A percentile compares a stretch with the other conserved stretches of the same genome.
Conservation (phyloP, 2,888 invertebrate species). For the Girardia tigrina region DNA sequence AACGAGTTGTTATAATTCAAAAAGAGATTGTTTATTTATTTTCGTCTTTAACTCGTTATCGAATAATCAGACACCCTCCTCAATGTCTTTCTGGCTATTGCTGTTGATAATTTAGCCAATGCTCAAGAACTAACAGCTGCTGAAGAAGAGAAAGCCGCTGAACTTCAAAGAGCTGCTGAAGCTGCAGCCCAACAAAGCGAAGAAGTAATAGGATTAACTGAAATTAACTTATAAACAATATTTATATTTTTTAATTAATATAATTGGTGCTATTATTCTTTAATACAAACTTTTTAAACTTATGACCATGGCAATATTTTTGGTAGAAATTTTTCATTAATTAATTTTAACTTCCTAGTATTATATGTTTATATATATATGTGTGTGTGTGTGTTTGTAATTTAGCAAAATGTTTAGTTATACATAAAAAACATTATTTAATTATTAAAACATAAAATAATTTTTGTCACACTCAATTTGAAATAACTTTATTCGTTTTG, state of each 20-base stretch:
- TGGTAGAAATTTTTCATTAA: too few species aligned
- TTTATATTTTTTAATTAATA: neutral
- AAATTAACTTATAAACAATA: neutral
- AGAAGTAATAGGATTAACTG: slow-evolving; percentile 3
- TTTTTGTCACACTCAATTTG: too few species aligned
- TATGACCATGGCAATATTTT: too few species aligned
- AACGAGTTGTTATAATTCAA: neutral
- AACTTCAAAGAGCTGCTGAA: slow-evolving; percentile 39
- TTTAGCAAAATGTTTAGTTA: too few species aligned
- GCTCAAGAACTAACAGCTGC: slow-evolving; percentile 98
- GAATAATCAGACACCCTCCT: slow-evolving; percentile 66
- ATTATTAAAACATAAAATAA: too few species aligned
- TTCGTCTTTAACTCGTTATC: slow-evolving; percentile 26
- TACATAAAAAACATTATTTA: too few species aligned
- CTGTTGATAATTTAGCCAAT: slow-evolving; percentile 97
- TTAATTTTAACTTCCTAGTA: too few species aligned
- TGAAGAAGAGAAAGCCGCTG: slow-evolving; percentile 66
- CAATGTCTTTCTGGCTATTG: slow-evolving; percentile 99
- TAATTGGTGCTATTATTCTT: neutral
- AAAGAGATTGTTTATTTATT: neutral
- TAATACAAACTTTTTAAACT: too few species aligned
- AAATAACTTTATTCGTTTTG: too few species aligned
- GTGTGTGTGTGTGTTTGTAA: too few species aligned
- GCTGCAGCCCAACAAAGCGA: slow-evolving; percentile 13
- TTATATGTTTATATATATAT: too few species aligned